Conservation (phyloP, 2,888 invertebrate species). For the Lasius fuliginosus region DNA sequence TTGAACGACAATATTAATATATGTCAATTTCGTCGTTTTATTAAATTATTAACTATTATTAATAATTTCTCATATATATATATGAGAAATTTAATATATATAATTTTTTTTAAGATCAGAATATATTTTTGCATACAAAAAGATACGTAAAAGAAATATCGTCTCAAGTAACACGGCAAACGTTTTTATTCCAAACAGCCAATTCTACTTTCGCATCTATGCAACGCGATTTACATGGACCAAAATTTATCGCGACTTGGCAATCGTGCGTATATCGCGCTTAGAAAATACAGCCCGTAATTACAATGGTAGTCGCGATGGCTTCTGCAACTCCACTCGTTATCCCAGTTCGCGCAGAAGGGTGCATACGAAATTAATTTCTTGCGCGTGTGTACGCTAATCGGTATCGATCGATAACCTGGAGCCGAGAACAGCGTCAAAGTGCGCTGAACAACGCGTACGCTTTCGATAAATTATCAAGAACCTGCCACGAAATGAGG, state of each 20-base stretch:
- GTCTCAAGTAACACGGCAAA: background rate
- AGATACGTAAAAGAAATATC: background rate
- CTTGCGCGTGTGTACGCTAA: constrained; percentile 65
- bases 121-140: background rate
- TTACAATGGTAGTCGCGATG: constrained; percentile 56
- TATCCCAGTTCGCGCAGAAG: constrained; percentile 62
- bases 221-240: background rate
- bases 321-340: constrained; percentile 70
- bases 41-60: too few species aligned
- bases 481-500: constrained; percentile 45
- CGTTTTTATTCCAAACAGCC: constrained; percentile 3
- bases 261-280: constrained; percentile 18
- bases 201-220: background rate
- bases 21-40: too few species aligned
- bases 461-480: constrained; percentile 71
- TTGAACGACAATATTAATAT: too few species aligned
- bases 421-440: constrained; percentile 61
- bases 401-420: constrained; percentile 65
- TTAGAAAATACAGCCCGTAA: constrained; percentile 37
- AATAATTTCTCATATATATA: background rate
- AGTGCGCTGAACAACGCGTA: constrained; percentile 67
- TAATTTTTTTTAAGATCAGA: background rate
- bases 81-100: background rate
- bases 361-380: constrained; percentile 79
- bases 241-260: constrained; percentile 21